Percentiles rank a stretch among this genome's conserved stretches.
phyloP scores from a whole-genome alignment of 2,113 vertebrate species.

The Boleophthalmus pectinirostris region DNA sequence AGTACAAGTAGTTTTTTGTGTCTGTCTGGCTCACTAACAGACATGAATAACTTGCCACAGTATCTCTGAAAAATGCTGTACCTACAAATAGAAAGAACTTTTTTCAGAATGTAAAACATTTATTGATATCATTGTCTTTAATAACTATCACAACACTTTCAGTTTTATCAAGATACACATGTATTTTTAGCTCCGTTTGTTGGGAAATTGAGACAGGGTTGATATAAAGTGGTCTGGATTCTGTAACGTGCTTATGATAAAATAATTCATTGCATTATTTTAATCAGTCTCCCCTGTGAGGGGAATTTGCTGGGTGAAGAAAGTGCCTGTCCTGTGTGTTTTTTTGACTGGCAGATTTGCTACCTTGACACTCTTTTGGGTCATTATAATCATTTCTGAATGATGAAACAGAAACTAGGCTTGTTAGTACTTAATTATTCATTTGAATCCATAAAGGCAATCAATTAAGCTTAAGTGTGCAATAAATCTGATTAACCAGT shows the following conservation, averaged over 20 bases:
- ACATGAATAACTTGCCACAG: too few relatives aligned
- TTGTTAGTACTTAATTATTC: slow-evolving; percentile 79
- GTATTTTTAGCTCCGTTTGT: not conserved
- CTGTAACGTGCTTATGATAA: not conserved
- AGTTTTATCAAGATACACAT: not conserved
- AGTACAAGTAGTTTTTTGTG: not conserved
- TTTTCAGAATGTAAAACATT: too few relatives aligned
- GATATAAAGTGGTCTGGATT: not conserved
- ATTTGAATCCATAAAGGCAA: slow-evolving; percentile 79
- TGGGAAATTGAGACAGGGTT: not conserved
- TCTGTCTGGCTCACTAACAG: too few relatives aligned
- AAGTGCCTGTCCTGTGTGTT: slow-evolving; percentile 28
- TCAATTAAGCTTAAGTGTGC: slow-evolving; percentile 80
- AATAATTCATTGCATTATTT: slow-evolving; percentile 9
- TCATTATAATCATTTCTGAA: slow-evolving; percentile 68
- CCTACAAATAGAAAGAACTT: too few relatives aligned
- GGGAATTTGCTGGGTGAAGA: not conserved
- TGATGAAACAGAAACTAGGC: slow-evolving; percentile 68
- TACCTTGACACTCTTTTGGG: slow-evolving; percentile 39
- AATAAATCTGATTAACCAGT: slow-evolving; percentile 81
- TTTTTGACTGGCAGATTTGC: slow-evolving; percentile 55
- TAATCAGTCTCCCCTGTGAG: slow-evolving; percentile 13
- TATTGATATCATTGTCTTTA: too few relatives aligned
- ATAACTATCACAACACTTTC: too few relatives aligned
- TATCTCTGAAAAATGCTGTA: too few relatives aligned